A percentile compares a stretch with the other conserved stretches of the same genome.
Evolutionary conservation across 2,113 vertebrate species (phyloP).

Genomic region (Donacobius atricapilla): DNA sequence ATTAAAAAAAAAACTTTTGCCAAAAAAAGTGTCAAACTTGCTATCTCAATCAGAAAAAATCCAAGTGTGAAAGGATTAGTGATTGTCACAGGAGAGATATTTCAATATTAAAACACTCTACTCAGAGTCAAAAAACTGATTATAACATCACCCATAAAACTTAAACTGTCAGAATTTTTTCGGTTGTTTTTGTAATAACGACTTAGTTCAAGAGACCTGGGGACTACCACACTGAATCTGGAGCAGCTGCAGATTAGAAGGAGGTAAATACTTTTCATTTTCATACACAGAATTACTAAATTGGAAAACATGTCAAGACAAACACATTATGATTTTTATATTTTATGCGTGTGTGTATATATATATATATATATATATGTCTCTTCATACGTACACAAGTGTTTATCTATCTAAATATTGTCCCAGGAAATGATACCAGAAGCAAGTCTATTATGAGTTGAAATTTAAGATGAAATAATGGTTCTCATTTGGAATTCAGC

Average conservation of each 20-base stretch:
- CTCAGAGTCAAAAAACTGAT: neutral
- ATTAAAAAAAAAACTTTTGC: neutral
- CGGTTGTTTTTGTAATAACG: neutral
- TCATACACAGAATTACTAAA: neutral
- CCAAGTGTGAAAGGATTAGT: neutral
- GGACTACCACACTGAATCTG: neutral
- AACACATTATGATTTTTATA: neutral
- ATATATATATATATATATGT: fast-evolving
- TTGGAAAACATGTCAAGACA: neutral
- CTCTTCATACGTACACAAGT: neutral
- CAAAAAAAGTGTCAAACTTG: neutral
- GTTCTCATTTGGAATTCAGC: neutral
- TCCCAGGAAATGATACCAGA: neutral
- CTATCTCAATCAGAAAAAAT: neutral
- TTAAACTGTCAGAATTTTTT: neutral
- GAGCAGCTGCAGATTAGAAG: neutral
- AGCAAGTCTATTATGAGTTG: neutral
- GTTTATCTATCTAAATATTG: neutral
- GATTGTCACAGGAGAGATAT: neutral
- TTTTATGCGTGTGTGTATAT: neutral
- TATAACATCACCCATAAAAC: neutral
- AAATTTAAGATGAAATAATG: neutral
- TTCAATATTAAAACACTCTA: neutral
- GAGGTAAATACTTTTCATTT: neutral
- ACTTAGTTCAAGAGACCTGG: neutral